These are phyloP conservation scores for Microchirus variegatus DNA, from an alignment of 2,797 vertebrate genomes.

Conservation along the genomic window DNA sequence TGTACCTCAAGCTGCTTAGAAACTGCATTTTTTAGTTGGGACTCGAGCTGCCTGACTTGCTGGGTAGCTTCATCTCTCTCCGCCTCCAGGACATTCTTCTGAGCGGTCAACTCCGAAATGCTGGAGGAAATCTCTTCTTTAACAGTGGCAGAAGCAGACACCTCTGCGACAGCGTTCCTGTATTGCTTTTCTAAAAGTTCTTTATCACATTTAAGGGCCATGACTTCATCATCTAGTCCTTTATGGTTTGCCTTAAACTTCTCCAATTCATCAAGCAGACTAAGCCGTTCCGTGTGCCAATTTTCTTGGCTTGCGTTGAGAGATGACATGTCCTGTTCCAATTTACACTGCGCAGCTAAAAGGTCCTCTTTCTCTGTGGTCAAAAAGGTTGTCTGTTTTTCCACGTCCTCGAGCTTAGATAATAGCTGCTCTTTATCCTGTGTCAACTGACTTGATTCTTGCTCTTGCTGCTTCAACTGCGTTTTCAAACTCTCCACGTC, in stretches of 20 bases:
- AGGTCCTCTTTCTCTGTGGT: conserved; percentile 79
- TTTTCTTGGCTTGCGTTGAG: conserved; percentile 69
- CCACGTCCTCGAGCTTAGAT: conserved; percentile 72
- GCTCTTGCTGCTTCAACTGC: conserved; percentile 66
- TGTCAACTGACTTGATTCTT: conserved; percentile 74
- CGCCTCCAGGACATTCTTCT: conserved; percentile 81
- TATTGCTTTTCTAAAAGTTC: conserved; percentile 74
- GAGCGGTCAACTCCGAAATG: conserved; percentile 75
- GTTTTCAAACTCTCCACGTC: conserved; percentile 75
- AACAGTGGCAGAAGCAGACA: conserved; percentile 66
- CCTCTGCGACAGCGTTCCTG: conserved; percentile 71
- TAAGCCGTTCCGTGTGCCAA: conserved; percentile 64
- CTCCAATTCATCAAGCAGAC: conserved; percentile 68
- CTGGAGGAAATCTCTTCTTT: conserved; percentile 81
- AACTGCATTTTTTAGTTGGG: conserved; percentile 87
- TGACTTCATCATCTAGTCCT: conserved; percentile 58
- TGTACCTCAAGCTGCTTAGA: conserved; percentile 88
- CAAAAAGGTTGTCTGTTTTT: conserved; percentile 66
- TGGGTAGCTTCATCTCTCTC: conserved; percentile 84
- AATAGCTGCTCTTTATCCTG: conserved; percentile 73
- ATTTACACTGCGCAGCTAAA: conserved; percentile 62
- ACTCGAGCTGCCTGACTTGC: conserved; percentile 85
- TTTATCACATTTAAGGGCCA: conserved; percentile 74
- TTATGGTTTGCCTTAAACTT: conserved; percentile 67
- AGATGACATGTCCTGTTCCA: conserved; percentile 77